Evolutionary conservation across 2,888 invertebrate species (phyloP).

Genomic region (Psococerastis gibbosa): DNA sequence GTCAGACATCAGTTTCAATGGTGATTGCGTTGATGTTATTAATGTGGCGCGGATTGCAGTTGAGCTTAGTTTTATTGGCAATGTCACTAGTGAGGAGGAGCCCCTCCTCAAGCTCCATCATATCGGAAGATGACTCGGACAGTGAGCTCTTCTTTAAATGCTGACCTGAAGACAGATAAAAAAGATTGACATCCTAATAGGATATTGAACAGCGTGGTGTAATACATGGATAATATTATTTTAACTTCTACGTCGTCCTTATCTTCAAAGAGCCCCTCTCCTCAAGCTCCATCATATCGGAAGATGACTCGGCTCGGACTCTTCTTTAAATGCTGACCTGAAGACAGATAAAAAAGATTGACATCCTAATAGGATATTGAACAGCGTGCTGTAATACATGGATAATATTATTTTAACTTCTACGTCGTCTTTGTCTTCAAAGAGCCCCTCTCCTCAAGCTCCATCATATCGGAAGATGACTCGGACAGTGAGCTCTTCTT

Average conservation of each 20-base stretch:
- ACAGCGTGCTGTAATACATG: too few species aligned
- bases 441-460: conserved; percentile 79
- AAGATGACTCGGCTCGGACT: conserved; percentile 70
- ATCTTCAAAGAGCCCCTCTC: too few species aligned
- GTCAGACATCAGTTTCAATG: conserved; percentile 92
- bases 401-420: too few species aligned
- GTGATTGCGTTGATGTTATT: conserved; percentile 65
- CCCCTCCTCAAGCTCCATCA: conserved; percentile 83
- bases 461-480: conserved; percentile 81
- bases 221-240: too few species aligned
- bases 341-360: too few species aligned
- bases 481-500: conserved; percentile 78
- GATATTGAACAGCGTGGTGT: too few species aligned
- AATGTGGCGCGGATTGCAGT: conserved; percentile 52
- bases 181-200: too few species aligned
- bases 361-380: too few species aligned
- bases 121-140: conserved; percentile 76
- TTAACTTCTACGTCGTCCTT: too few species aligned
- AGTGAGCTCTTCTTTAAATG: conserved; percentile 76
- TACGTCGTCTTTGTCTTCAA: too few species aligned
- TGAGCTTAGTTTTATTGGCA: conserved; percentile 45
- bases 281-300: conserved; percentile 84
- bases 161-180: conserved; percentile 49
- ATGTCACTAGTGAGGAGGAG: conserved; percentile 44
- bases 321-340: conserved; percentile 80